phyloP scores from a whole-genome alignment of 1,140 invertebrate genomes.

The Leptestheria dahalacensis region DNA sequence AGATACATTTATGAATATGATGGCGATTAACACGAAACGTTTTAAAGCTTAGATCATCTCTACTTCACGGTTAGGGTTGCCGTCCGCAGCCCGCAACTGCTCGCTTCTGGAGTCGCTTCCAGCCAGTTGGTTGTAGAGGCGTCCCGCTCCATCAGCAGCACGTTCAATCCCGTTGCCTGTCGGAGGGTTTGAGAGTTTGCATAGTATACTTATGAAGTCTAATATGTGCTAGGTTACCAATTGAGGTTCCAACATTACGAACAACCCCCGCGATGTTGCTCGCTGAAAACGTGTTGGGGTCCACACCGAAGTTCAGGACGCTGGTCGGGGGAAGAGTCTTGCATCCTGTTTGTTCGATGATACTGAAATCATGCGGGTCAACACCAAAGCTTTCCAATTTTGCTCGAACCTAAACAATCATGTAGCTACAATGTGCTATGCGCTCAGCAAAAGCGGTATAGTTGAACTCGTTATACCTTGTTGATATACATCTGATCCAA shows the following conservation, averaged over 20 bases:
- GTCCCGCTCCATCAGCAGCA: neutral
- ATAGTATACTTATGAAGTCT: neutral
- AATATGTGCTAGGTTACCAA: conserved; percentile 34
- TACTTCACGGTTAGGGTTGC: neutral
- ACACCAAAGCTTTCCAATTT: conserved; percentile 43
- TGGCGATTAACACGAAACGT: too few relatives aligned
- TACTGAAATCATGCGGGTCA: conserved; percentile 54
- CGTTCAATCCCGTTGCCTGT: neutral
- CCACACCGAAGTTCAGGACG: conserved; percentile 50
- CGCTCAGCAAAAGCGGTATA: neutral
- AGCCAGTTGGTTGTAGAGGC: neutral
- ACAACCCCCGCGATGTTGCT: conserved; percentile 50
- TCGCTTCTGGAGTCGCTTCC: neutral
- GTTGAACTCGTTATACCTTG: conserved; percentile 25
- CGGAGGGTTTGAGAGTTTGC: neutral
- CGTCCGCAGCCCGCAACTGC: neutral
- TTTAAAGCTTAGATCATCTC: too few relatives aligned
- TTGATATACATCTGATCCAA: conserved; percentile 49
- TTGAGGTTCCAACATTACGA: conserved; percentile 49
- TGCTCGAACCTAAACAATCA: conserved; percentile 38
- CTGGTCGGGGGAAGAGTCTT: conserved; percentile 22
- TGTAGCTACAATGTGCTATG: conserved; percentile 14
- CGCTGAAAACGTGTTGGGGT: conserved; percentile 54
- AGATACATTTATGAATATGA: too few relatives aligned
- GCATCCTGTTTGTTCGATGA: conserved; percentile 52